These are phyloP conservation scores for Helicoverpa armigera DNA, from an alignment of 1,140 invertebrate genomes.

Conservation along the genomic window DNA sequence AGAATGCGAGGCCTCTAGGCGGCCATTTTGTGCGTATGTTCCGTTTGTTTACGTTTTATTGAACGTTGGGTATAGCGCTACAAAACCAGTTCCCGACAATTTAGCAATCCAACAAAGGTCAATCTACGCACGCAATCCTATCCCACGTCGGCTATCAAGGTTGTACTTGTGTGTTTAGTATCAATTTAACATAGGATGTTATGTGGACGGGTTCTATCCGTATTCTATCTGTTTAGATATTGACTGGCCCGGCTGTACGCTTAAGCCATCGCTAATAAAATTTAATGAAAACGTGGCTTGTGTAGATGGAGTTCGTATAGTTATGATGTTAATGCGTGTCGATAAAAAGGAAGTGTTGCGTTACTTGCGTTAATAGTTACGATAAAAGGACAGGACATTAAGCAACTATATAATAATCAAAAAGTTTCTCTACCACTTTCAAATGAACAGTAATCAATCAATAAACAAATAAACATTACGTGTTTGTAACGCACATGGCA, in stretches of 20 bases:
- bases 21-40: conserved; percentile 46
- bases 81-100: conserved; percentile 45
- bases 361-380: no score
- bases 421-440: conserved; percentile 17
- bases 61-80: conserved; percentile 40
- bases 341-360: not conserved
- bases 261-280: conserved; percentile 13
- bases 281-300: conserved; percentile 2
- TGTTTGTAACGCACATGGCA: not conserved
- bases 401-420: not conserved
- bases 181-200: conserved; percentile 23
- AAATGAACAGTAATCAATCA: not conserved
- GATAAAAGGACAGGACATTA: no score
- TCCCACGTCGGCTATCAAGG: conserved; percentile 38
- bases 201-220: not conserved
- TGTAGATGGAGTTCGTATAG: not conserved
- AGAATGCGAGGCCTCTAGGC: conserved; percentile 23
- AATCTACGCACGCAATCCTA: conserved; percentile 47
- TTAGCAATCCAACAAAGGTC: conserved; percentile 48
- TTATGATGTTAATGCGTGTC: not conserved
- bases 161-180: conserved; percentile 38
- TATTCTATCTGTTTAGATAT: conserved; percentile 1
- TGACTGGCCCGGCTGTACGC: not conserved
- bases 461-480: conserved; percentile 24
- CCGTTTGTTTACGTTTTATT: conserved; percentile 50